Percentiles rank a stretch among this genome's conserved stretches.
Evolutionary conservation across 2,797 vertebrate species (phyloP).

Genomic region (Hypotaenidia philippensis): DNA sequence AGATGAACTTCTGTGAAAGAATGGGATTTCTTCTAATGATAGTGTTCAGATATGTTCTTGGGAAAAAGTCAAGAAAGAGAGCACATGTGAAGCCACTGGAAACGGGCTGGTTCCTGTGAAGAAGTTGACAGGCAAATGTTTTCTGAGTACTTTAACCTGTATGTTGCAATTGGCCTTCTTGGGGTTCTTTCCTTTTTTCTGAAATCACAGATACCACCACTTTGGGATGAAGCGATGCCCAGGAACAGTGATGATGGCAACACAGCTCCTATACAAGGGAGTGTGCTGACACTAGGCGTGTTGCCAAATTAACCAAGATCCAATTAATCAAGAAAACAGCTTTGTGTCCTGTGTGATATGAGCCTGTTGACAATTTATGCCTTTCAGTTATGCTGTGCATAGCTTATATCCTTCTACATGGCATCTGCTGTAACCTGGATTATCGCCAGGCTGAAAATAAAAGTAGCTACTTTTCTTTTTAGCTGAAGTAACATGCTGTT

Average conservation of each 20-base stretch:
- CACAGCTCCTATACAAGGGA: neutral
- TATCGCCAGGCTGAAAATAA: constrained; percentile 22
- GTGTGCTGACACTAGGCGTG: neutral
- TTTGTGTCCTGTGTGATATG: neutral
- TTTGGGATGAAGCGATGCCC: neutral
- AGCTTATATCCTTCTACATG: constrained; percentile 1
- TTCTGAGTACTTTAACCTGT: neutral
- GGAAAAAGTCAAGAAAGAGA: neutral
- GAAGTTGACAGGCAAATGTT: neutral
- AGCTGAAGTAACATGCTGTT: constrained; percentile 16
- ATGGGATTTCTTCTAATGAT: neutral
- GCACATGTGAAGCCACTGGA: neutral
- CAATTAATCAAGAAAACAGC: constrained; percentile 9
- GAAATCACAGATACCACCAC: neutral
- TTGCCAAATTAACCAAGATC: neutral
- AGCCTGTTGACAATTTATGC: constrained; percentile 8
- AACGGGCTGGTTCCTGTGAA: neutral
- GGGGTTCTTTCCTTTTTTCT: neutral
- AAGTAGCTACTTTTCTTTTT: constrained; percentile 10
- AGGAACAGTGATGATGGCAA: neutral
- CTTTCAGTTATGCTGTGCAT: neutral
- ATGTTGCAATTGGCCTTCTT: neutral
- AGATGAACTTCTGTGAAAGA: neutral
- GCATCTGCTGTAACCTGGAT: constrained; percentile 37
- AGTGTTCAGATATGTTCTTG: neutral